Conservation (phyloP, 2,888 invertebrate genomes). For the Mythimna vitellina region DNA sequence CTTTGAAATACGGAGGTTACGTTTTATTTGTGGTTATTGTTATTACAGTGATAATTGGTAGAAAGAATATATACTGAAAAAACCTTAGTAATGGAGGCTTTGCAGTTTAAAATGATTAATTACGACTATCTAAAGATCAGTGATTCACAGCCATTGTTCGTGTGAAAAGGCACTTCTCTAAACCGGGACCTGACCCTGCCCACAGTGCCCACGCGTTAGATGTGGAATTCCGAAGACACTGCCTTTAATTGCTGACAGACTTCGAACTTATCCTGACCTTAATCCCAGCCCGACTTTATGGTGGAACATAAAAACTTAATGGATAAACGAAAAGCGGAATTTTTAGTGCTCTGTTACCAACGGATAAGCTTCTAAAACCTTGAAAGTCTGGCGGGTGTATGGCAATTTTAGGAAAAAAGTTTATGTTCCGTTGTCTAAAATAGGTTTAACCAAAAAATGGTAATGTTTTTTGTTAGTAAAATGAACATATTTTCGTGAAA, state of each 20-base stretch:
- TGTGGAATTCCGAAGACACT: slow-evolving; percentile 44
- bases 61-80: slow-evolving; percentile 14
- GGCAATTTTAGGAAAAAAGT: slow-evolving; percentile 35
- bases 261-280: slow-evolving; percentile 57
- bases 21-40: slow-evolving; percentile 14
- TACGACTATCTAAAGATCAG: slow-evolving; percentile 10
- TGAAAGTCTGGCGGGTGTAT: slow-evolving; percentile 49
- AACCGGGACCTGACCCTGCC: slow-evolving; percentile 27
- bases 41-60: slow-evolving; percentile 39
- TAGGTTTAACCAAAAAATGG: slow-evolving; percentile 33
- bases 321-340: slow-evolving; percentile 52
- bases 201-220: slow-evolving; percentile 44
- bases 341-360: slow-evolving; percentile 49
- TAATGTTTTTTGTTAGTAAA: slow-evolving; percentile 40
- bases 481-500: slow-evolving; percentile 46
- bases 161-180: slow-evolving; percentile 26
- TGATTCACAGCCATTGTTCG: slow-evolving; percentile 32
- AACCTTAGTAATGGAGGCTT: slow-evolving; percentile 6
- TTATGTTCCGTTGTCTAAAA: slow-evolving; percentile 35
- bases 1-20: slow-evolving; percentile 14
- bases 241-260: slow-evolving; percentile 61
- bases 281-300: slow-evolving; percentile 55
- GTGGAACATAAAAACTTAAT: slow-evolving; percentile 59
- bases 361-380: slow-evolving; percentile 48
- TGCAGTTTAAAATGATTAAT: slow-evolving; percentile 27